Percentiles rank a stretch among this genome's conserved stretches.
Conservation (phyloP, 2,888 invertebrate species). For the Phengaris alcon region DNA sequence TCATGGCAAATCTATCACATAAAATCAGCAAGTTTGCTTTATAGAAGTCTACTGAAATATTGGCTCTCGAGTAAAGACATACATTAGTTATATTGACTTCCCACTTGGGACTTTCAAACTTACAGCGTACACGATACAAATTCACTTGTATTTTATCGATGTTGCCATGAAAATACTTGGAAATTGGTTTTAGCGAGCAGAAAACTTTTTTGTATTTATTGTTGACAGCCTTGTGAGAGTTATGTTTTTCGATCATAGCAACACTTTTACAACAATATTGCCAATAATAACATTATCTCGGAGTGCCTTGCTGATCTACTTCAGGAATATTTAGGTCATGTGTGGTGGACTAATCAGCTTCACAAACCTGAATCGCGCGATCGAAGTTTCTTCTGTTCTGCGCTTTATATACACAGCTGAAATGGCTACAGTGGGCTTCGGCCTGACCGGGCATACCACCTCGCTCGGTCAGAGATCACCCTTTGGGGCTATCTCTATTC, state of each 20-base stretch:
- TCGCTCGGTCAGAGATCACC: too few relatives aligned
- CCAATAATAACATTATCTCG: too few relatives aligned
- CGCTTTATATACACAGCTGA: too few relatives aligned
- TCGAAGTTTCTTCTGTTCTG: too few relatives aligned
- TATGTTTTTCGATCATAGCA: neutral
- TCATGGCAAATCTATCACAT: neutral
- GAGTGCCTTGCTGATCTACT: too few relatives aligned
- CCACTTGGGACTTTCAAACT: constrained; percentile 7
- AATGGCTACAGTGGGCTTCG: too few relatives aligned
- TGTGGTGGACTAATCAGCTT: too few relatives aligned
- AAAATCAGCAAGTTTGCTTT: neutral
- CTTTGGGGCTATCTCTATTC: too few relatives aligned
- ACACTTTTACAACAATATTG: too few relatives aligned
- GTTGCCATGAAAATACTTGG: neutral
- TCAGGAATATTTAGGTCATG: too few relatives aligned
- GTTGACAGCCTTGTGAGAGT: neutral
- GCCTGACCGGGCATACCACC: too few relatives aligned
- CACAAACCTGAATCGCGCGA: too few relatives aligned
- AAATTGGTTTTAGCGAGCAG: constrained; percentile 6
- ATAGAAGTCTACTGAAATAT: neutral
- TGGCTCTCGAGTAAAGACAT: constrained; percentile 5
- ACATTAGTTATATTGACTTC: constrained; percentile 8
- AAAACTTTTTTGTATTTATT: neutral
- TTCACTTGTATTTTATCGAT: neutral
- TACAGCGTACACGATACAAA: constrained; percentile 13